Percentiles rank a stretch among this genome's conserved stretches.
Evolutionary conservation across 2,113 vertebrate species (phyloP).

Genomic region (Dasypus novemcinctus): DNA sequence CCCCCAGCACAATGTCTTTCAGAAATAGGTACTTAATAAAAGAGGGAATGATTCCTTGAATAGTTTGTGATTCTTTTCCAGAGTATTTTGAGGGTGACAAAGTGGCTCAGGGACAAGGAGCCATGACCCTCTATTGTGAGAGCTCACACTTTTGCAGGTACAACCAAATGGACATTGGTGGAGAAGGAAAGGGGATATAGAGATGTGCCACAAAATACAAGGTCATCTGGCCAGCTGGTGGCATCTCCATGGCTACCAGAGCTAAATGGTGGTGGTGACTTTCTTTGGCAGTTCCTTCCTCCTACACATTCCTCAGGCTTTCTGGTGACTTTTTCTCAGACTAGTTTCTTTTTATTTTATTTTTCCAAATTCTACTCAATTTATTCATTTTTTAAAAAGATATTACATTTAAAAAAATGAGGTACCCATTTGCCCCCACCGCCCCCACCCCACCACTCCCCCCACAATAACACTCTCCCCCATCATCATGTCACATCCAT

Average conservation of each 20-base stretch:
- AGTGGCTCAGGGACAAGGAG: neutral
- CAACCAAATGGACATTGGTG: too few species aligned
- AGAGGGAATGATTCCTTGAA: neutral
- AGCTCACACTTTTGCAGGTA: neutral
- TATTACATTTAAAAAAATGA: too few species aligned
- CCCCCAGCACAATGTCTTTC: neutral
- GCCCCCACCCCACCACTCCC: too few species aligned
- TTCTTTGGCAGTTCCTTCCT: neutral
- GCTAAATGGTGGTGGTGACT: neutral
- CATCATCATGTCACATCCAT: too few species aligned
- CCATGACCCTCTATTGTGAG: neutral
- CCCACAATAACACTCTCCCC: too few species aligned
- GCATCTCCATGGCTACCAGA: neutral
- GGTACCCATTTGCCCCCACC: too few species aligned
- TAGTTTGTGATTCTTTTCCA: neutral
- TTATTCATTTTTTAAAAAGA: too few species aligned
- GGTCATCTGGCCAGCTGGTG: neutral
- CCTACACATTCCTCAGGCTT: neutral
- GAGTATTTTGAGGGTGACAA: neutral
- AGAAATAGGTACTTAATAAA: neutral
- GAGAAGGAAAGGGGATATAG: neutral
- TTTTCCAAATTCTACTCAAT: too few species aligned
- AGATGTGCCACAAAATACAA: neutral
- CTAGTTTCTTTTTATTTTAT: too few species aligned
- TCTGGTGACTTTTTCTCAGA: neutral